Base-by-base conservation (phyloP, 2,113 vertebrate genomes). In the Drymodes brunneopygia region DNA sequence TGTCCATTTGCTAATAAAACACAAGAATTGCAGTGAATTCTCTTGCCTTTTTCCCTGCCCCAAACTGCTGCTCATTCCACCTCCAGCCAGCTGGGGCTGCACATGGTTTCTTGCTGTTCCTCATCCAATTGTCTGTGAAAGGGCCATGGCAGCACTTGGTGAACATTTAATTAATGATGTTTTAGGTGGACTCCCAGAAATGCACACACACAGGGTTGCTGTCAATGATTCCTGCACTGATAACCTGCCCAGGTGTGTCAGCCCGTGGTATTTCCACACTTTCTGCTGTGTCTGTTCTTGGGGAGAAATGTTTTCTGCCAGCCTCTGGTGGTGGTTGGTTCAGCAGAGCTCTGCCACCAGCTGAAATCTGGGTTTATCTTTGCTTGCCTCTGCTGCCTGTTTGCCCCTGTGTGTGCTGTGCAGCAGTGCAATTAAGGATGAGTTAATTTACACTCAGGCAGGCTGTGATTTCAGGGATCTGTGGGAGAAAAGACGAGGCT, bases 1-100 rank as follows among this genome's bases (percentile, higher is more conserved):
- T 92, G 81, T 83, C 81, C 25, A 38, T 89, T 94, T 94, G 54
- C 70, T 92, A 96, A 97, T 95, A 96, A 86, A 95, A 48, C 47
- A 61, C 35, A 66, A 66, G 28, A 86, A 74, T 44, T 74, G 62
- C 53, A 72, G 48, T 92, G 88, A 65, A 19, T 95, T 12, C 31
- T 70, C 69, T 62, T 92, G 74, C 44, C 40, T 75, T 77, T 42
- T 75, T 36, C 17, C 48, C 9, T 71, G 20, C 19, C 38, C n/a
- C 62, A 69, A 58, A 42, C 24, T 58, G 36, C 74, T 60, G 51
- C 58, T 81, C 2, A 0, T 71, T 92, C n/a, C 1, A 0, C 9
- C n/a, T 38, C 36, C 25, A 22, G 0, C n/a, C 5, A 6, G 11
- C 45, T 47, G 35, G 27, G 36, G 6, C 33, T 53, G 58, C 4